A percentile compares a stretch with the other conserved stretches of the same genome.
Evolutionary conservation across 2,113 vertebrate genomes (phyloP).

Genomic region (Antechinus stuartii): DNA sequence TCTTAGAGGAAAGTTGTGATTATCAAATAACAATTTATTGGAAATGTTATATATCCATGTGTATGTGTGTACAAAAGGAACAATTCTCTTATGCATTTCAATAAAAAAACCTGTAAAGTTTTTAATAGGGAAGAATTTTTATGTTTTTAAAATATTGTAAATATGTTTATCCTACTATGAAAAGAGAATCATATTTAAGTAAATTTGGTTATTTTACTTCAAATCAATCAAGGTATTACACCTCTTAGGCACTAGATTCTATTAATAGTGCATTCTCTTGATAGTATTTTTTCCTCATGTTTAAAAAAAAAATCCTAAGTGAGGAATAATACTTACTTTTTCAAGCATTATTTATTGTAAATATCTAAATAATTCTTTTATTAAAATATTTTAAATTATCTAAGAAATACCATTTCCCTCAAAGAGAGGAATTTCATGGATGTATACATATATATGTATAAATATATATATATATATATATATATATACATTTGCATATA

Average conservation of each 20-base stretch:
- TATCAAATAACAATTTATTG: not conserved
- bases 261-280: not conserved
- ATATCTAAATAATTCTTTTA: not conserved
- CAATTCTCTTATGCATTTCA: not conserved
- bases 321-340: not conserved
- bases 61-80: not conserved
- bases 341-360: not conserved
- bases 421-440: not conserved
- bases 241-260: not conserved
- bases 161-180: not conserved
- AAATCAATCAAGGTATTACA: not conserved
- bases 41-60: not conserved
- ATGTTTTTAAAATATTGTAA: not conserved
- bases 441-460: not conserved
- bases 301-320: not conserved
- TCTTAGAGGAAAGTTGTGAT: not conserved
- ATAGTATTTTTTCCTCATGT: not conserved
- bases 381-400: too few relatives aligned
- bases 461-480: too few relatives aligned
- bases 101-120: not conserved
- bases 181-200: not conserved
- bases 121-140: not conserved
- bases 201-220: not conserved
- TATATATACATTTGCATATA: rapidly evolving
- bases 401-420: not conserved